Evolutionary conservation across 1,140 invertebrate species (phyloP).

Genomic region (Drosophila truncata): DNA sequence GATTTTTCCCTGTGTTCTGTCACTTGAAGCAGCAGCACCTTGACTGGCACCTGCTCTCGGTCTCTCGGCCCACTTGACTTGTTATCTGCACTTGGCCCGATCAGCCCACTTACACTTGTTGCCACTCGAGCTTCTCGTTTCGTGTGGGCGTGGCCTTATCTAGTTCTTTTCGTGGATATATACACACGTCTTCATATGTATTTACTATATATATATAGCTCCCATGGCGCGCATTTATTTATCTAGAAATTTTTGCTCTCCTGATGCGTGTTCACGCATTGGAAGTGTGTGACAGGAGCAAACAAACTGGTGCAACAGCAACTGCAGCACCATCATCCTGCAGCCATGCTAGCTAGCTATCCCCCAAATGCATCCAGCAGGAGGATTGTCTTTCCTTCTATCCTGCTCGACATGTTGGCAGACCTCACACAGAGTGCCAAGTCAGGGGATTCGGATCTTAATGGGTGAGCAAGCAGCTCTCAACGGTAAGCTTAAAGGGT

Average conservation of each 20-base stretch:
- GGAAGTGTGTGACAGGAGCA: constrained; percentile 36
- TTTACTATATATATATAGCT: background rate
- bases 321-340: constrained; percentile 20
- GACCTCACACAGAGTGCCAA: constrained; percentile 50
- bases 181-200: background rate
- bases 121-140: constrained; percentile 54
- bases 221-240: constrained; percentile 52
- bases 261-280: constrained; percentile 62
- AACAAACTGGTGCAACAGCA: constrained; percentile 50
- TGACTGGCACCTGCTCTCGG: constrained; percentile 49
- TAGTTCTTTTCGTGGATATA: background rate
- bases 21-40: constrained; percentile 7
- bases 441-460: constrained; percentile 27
- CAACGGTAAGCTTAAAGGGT: constrained; percentile 13
- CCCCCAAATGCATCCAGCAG: constrained; percentile 21
- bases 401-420: constrained; percentile 42
- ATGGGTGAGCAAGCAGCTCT: constrained; percentile 19
- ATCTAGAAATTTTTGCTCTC: constrained; percentile 57
- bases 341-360: constrained; percentile 17
- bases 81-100: constrained; percentile 77
- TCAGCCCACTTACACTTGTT: constrained; percentile 79
- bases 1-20: constrained; percentile 16
- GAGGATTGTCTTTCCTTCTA: constrained; percentile 43
- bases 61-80: constrained; percentile 67
- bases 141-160: constrained; percentile 27